Base-by-base conservation (phyloP, 1,140 invertebrate genomes). In the Xylocopa sonorina region DNA sequence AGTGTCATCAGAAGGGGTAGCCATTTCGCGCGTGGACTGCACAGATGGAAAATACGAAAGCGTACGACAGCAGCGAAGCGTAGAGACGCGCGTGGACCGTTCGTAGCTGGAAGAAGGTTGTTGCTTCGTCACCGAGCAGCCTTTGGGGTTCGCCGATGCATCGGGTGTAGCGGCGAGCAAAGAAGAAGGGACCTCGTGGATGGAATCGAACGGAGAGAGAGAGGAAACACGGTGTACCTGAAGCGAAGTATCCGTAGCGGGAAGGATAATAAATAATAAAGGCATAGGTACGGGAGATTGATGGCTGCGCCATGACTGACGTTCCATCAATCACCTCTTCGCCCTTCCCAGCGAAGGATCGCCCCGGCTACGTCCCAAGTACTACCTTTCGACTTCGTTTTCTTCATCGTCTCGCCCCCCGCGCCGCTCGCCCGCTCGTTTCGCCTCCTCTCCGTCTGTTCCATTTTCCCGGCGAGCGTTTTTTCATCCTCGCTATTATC, bases 201-300 rank as follows among this genome's bases (percentile, higher is more conserved):
- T 87, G 58, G 66, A 81, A 63, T 46, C n/a, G 38, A 48, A 55
- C 38, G 24, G 57, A 76, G 64, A 77, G 80, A 80, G 78, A n/a
- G n/a, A n/a, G n/a, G n/a, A 78, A 77, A 38, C 16, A 66, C 46
- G 67, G 57, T 66, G 85, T 81, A 78, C 62, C 73, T 66, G 77
- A 78, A 74, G 78, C 80, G 73, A 80, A 86, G 87, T 82, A 85
- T 87, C 88, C 87, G 82, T 80, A 85, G 71, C 87, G 84, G 86
- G 84, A 83, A 80, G 89, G 92, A 93, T 92, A 92, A 93, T 92
- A 92, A 93, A 93, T 93, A 92, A 90, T 89, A 89, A 88, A 90
- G 85, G 88, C 82, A 86, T 74, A 84, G 88, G 82, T 85, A 85
- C 69, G 80, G 77, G 89, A 91, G 92, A 93, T 93, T 91, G 92